A percentile compares a stretch with the other conserved stretches of the same genome.
Evolutionary conservation across 1,140 invertebrate genomes (phyloP).

Genomic region (Oncopodura yosiiana): DNA sequence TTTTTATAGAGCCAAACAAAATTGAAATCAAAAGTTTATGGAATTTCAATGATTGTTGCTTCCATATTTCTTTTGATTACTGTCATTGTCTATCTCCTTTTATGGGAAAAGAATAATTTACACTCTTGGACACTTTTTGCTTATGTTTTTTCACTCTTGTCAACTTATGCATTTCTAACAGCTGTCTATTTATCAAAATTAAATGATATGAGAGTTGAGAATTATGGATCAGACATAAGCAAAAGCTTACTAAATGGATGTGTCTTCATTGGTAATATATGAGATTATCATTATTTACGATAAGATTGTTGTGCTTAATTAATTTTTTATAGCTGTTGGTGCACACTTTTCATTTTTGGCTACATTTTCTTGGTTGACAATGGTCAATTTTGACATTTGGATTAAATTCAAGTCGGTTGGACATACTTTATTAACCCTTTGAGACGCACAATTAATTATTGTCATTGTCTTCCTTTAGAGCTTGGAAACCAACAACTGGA

Average conservation of each 20-base stretch:
- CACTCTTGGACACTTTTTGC: constrained; percentile 23
- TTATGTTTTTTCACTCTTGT: constrained; percentile 11
- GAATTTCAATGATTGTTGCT: constrained; percentile 19
- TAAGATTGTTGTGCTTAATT: background rate
- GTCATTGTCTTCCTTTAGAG: constrained; percentile 8
- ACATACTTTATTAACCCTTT: constrained; percentile 23
- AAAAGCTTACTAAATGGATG: background rate
- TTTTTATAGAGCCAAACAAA: background rate
- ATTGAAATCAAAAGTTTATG: constrained; percentile 19
- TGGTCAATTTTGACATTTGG: constrained; percentile 35
- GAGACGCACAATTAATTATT: constrained; percentile 23
- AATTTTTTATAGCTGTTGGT: constrained; percentile 19
- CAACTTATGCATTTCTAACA: constrained; percentile 9
- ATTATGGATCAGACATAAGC: no score
- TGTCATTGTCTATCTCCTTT: constrained; percentile 24
- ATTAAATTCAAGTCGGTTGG: constrained; percentile 33
- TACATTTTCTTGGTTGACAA: constrained; percentile 30
- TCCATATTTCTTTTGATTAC: constrained; percentile 25
- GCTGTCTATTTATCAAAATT: constrained; percentile 1
- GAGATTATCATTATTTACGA: background rate
- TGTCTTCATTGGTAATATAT: background rate
- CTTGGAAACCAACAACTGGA: background rate
- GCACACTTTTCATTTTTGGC: constrained; percentile 34
- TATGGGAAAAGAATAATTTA: constrained; percentile 33
- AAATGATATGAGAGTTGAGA: no score